A percentile compares a stretch with the other conserved stretches of the same genome.
phyloP scores from a whole-genome alignment of 2,888 invertebrate genomes.

The Rhamphomyia laevipes region DNA sequence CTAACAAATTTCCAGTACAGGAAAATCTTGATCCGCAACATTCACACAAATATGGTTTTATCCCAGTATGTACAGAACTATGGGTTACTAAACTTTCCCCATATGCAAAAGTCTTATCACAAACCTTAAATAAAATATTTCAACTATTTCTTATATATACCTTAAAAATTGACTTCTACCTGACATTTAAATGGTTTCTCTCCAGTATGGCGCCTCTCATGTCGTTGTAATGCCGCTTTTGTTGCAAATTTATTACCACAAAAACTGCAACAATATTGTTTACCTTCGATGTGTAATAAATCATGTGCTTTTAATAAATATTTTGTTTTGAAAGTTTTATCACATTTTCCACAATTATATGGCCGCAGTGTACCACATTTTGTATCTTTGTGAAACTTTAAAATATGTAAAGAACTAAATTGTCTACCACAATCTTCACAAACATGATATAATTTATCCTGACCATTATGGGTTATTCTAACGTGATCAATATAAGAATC shows the following conservation, averaged over 20 bases:
- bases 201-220: conserved; percentile 29
- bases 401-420: conserved; percentile 32
- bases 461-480: conserved; percentile 31
- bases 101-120: conserved; percentile 38
- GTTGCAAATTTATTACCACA: conserved; percentile 29
- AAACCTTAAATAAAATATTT: conserved; percentile 23
- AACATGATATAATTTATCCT: conserved; percentile 31
- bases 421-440: conserved; percentile 37
- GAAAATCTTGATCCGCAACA: conserved; percentile 33
- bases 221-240: conserved; percentile 27
- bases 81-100: conserved; percentile 38
- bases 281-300: conserved; percentile 24
- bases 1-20: conserved; percentile 32
- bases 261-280: conserved; percentile 27
- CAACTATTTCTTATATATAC: neutral
- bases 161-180: neutral
- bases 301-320: conserved; percentile 27
- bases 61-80: conserved; percentile 31
- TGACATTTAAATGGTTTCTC: conserved; percentile 29
- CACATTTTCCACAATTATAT: conserved; percentile 32
- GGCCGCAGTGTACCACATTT: conserved; percentile 38
- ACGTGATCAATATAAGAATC: conserved; percentile 34
- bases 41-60: conserved; percentile 33
- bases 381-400: conserved; percentile 30
- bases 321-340: conserved; percentile 24